phyloP scores from a whole-genome alignment of 2,113 vertebrate species.

The Gymnocephalus cernua region DNA sequence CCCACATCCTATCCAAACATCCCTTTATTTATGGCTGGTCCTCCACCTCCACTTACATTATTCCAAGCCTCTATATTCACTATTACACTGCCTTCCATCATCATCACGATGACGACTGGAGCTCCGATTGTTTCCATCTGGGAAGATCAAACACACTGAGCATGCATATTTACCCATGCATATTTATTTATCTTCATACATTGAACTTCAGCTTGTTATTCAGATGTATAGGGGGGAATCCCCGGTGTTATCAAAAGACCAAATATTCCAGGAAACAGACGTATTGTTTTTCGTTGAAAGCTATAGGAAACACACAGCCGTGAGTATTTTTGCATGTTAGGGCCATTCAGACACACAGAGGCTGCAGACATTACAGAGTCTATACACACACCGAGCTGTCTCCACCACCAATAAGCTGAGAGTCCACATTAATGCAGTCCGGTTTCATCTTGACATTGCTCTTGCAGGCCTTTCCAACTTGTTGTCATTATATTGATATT shows the following conservation, averaged over 20 bases:
- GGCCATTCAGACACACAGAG: neutral
- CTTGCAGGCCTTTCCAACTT: neutral
- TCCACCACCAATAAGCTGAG: neutral
- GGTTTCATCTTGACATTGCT: neutral
- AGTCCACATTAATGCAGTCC: neutral
- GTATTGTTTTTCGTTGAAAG: neutral
- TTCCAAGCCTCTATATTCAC: conserved; percentile 57
- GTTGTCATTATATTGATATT: neutral
- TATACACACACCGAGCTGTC: neutral
- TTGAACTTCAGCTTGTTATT: neutral
- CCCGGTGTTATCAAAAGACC: neutral
- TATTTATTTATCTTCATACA: neutral
- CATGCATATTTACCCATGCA: conserved; percentile 17
- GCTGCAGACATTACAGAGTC: neutral
- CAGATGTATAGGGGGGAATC: neutral
- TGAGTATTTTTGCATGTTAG: too few relatives aligned
- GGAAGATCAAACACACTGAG: conserved; percentile 41
- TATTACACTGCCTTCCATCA: conserved; percentile 67
- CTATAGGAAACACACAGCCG: neutral
- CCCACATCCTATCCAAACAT: conserved; percentile 65
- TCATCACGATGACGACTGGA: conserved; percentile 60
- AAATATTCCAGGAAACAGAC: neutral
- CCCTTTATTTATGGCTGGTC: conserved; percentile 73
- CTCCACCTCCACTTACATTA: conserved; percentile 69
- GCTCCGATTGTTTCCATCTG: conserved; percentile 73